phyloP scores from a whole-genome alignment of 2,888 invertebrate genomes.

The Nasonovia ribisnigri region DNA sequence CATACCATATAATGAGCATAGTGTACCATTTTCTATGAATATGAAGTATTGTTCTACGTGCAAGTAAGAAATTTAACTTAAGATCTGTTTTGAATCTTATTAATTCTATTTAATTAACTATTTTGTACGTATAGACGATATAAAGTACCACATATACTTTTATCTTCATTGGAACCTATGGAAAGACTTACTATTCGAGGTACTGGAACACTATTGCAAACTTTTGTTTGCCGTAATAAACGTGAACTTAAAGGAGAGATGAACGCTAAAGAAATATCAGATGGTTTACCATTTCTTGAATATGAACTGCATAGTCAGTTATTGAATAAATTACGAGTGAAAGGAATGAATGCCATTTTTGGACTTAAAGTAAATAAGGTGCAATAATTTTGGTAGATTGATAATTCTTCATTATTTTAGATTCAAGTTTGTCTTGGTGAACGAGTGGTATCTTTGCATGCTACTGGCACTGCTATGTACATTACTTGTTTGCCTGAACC shows the following conservation, averaged over 20 bases:
- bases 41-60: slow-evolving; percentile 81
- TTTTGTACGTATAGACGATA: slow-evolving; percentile 38
- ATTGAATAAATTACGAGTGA: slow-evolving; percentile 90
- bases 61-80: slow-evolving; percentile 72
- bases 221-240: slow-evolving; percentile 83
- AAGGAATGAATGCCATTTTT: slow-evolving; percentile 95
- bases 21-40: slow-evolving; percentile 81
- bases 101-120: neutral
- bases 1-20: slow-evolving; percentile 84
- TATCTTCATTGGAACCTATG: slow-evolving; percentile 90
- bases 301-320: slow-evolving; percentile 94
- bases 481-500: slow-evolving; percentile 84
- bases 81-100: slow-evolving; percentile 12
- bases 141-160: slow-evolving; percentile 87
- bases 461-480: slow-evolving; percentile 88
- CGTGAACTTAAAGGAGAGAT: slow-evolving; percentile 85
- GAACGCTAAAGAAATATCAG: slow-evolving; percentile 93
- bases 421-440: slow-evolving; percentile 88
- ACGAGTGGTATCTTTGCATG: slow-evolving; percentile 87
- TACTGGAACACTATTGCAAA: slow-evolving; percentile 78
- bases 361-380: slow-evolving; percentile 77
- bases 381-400: neutral
- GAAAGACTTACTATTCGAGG: slow-evolving; percentile 81
- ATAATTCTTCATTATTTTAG: slow-evolving; percentile 67
- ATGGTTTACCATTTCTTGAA: slow-evolving; percentile 94